Base-by-base conservation (phyloP, 2,888 invertebrate genomes). In the Xanthia togata region DNA sequence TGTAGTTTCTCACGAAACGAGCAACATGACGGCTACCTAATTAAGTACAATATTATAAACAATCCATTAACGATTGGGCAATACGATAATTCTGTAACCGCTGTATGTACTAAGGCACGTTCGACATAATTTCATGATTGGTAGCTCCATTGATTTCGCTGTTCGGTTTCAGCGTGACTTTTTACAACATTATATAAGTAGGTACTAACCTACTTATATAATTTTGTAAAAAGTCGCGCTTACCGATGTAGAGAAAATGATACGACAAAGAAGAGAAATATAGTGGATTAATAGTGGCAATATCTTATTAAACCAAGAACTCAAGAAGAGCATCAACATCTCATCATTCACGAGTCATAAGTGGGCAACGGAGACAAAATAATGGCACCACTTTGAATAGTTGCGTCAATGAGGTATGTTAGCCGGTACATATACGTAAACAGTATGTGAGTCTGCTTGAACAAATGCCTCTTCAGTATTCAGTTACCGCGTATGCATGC, bases 1-100 rank as follows among this genome's bases (percentile, higher is more conserved):
- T 78, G 87, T 67, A 63, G 74, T 74, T 87, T 89, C 91, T 91
- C 90, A 90, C 87, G 90, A 88, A 88, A 55, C 35, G 53, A 74
- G 73, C 69, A 64, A 78, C 84, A 88, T 82, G 72, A 78, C 78
- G 50, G 83, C 50, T 12, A 83, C 83, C 87, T 93, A 93, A 94
- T 93, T 92, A 92, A 89, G 89, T 91, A 93, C 91, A 92, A 92
- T 91, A 92, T 93, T 93, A 93, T 94, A 94, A 93, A 92, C 92
- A 92, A 92, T 91, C 92, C 91, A 93, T 94, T 94, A 92, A 89
- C 89, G 89, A 89, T 85, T 86, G 76, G 70, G 81, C 81, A 91
- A 91, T 87, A 70, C 60, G 70, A 71, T 76, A 14, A 62, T 83
- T 86, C 64, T 71, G 84, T 86, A 76, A 86, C 64, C 53, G 73